phyloP scores from a whole-genome alignment of 1,140 invertebrate species.

The Lepidostoma basale region DNA sequence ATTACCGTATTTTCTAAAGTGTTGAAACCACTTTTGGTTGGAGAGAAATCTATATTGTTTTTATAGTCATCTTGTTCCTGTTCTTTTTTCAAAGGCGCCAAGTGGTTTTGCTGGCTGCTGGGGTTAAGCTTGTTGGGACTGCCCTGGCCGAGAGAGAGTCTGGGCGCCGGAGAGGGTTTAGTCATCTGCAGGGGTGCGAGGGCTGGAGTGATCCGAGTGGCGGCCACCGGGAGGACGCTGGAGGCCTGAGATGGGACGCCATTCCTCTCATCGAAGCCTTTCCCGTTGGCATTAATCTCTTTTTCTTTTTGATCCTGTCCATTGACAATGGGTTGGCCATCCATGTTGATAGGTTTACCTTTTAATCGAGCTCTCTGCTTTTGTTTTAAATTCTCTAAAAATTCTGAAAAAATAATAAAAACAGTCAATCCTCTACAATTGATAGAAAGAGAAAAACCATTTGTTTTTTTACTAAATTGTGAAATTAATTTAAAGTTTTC shows the following conservation, averaged over 20 bases:
- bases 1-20: constrained; percentile 48
- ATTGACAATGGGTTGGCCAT: constrained; percentile 13
- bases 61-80: constrained; percentile 29
- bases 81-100: background rate
- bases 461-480: no score
- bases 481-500: no score
- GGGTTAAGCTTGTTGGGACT: constrained; percentile 29
- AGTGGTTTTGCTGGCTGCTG: background rate
- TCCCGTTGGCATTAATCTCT: constrained; percentile 33
- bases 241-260: background rate
- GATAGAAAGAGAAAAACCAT: no score
- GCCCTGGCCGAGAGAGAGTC: constrained; percentile 37
- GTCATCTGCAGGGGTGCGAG: constrained; percentile 17
- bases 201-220: constrained; percentile 21
- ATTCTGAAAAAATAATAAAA: constrained; percentile 35
- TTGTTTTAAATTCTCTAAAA: constrained; percentile 45
- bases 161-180: constrained; percentile 41
- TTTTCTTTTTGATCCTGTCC: constrained; percentile 42
- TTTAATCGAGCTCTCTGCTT: constrained; percentile 43
- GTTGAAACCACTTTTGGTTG: constrained; percentile 44
- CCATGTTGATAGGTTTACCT: constrained; percentile 29
- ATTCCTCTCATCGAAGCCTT: constrained; percentile 37
- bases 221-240: constrained; percentile 31
- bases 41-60: constrained; percentile 38
- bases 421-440: no score